phyloP scores from a whole-genome alignment of 2,113 vertebrate genomes.

The Gasterosteus nipponicus region DNA sequence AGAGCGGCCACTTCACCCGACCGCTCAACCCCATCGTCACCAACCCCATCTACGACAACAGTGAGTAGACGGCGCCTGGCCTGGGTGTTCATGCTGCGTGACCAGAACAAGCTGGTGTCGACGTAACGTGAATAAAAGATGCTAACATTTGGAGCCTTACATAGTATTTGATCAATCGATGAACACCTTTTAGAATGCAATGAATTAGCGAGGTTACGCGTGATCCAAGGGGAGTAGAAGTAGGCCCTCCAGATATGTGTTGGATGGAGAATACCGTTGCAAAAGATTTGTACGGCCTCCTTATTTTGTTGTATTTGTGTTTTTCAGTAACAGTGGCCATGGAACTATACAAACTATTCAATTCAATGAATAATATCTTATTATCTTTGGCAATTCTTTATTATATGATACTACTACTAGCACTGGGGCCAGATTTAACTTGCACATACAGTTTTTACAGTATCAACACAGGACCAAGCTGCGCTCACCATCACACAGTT shows the following conservation, averaged over 20 bases:
- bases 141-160: background rate
- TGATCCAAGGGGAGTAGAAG: background rate
- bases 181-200: background rate
- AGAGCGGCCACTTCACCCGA: conserved; percentile 85
- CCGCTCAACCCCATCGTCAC: conserved; percentile 89
- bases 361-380: too few species aligned
- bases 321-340: background rate
- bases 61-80: conserved; percentile 81
- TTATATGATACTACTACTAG: background rate
- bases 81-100: background rate
- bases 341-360: background rate
- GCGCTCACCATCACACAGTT: too few species aligned
- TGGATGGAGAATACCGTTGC: background rate
- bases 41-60: conserved; percentile 98
- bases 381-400: too few species aligned
- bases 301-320: background rate
- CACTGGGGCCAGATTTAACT: too few species aligned
- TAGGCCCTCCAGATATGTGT: background rate
- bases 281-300: background rate
- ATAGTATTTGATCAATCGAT: background rate
- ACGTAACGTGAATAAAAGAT: background rate
- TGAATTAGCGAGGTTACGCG: background rate
- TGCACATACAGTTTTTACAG: too few species aligned
- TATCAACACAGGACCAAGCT: too few species aligned
- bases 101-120: background rate